Percentiles rank a stretch among this genome's conserved stretches.
These are phyloP conservation scores for Antechinus flavipes DNA, from an alignment of 2,113 vertebrate genomes.

Conservation along the genomic window DNA sequence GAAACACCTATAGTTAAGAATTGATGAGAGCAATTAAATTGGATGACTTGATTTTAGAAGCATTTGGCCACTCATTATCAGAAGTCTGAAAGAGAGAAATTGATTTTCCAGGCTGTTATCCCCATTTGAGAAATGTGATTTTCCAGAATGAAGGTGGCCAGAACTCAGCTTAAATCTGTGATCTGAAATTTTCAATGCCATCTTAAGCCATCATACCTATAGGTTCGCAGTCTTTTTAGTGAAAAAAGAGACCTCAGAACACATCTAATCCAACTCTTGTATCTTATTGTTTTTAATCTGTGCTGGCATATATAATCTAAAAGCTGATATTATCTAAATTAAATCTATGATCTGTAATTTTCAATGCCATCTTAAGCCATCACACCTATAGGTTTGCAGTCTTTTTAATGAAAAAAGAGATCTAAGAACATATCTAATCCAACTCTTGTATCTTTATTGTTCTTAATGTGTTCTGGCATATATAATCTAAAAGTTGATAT, in stretches of 20 bases:
- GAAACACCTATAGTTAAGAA: neutral
- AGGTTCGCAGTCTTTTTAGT: neutral
- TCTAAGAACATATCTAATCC: neutral
- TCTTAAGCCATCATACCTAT: neutral
- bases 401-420: neutral
- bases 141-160: neutral
- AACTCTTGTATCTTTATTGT: neutral
- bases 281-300: neutral
- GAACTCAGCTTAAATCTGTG: neutral
- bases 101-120: neutral
- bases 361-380: neutral
- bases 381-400: neutral
- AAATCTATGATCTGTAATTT: neutral
- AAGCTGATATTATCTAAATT: neutral
- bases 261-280: neutral
- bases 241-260: neutral
- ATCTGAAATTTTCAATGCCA: neutral
- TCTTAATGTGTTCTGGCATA: neutral
- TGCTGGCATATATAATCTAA: neutral
- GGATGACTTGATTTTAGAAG: neutral
- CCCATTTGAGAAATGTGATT: neutral
- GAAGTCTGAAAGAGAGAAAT: neutral
- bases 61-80: neutral
- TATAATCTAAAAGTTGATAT: no score
- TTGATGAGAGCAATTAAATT: neutral